A percentile compares a stretch with the other conserved stretches of the same genome.
These are phyloP conservation scores for Lamprologus speciosus DNA, from an alignment of 2,113 vertebrate genomes.

Conservation along the genomic window DNA sequence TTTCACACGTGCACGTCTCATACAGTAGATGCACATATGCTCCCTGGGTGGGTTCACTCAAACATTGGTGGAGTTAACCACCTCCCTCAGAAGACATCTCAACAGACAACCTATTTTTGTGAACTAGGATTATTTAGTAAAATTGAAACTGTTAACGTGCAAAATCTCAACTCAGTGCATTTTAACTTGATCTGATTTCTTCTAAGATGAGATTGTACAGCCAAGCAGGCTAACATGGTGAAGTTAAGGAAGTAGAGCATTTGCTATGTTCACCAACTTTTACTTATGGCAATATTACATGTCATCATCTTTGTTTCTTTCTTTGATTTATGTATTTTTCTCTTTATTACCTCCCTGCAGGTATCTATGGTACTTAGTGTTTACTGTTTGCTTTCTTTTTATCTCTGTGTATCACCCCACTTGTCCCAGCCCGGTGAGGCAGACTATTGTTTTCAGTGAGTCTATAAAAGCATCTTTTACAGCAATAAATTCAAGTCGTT, in stretches of 20 bases:
- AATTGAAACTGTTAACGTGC: background rate
- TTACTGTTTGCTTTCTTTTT: background rate
- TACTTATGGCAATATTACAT: background rate
- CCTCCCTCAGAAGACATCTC: background rate
- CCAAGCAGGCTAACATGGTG: background rate
- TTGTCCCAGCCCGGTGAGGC: background rate
- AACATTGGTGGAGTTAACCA: background rate
- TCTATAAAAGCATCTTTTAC: background rate
- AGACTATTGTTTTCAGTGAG: background rate
- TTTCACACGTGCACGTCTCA: background rate
- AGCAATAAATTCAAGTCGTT: background rate
- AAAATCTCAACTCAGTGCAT: background rate
- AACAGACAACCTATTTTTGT: background rate
- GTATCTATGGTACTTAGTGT: background rate
- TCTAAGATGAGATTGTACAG: background rate
- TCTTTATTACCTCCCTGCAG: background rate
- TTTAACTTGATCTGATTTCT: background rate
- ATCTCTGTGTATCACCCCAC: background rate
- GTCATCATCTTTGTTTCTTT: background rate
- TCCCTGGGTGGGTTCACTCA: background rate
- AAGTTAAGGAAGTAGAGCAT: background rate
- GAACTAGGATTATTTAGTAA: background rate
- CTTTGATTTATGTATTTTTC: background rate
- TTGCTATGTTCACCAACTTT: background rate
- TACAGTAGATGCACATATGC: background rate